Evolutionary conservation across 2,113 vertebrate species (phyloP).

Genomic region (Lepus europaeus): DNA sequence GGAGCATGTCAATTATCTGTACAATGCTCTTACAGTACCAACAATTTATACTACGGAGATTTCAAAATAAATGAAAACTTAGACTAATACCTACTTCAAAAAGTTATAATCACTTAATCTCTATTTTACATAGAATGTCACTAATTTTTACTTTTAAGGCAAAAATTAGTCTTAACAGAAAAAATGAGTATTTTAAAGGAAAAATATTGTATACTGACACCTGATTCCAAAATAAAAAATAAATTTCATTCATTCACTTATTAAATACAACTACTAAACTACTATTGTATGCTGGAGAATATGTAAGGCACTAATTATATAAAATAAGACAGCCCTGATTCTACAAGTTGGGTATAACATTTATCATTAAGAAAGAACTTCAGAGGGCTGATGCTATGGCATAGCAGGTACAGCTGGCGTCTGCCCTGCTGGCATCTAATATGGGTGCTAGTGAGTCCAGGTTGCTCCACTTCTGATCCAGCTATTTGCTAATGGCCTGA

Average conservation of each 20-base stretch:
- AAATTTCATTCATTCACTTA: not conserved
- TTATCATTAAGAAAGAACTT: slow-evolving; percentile 7
- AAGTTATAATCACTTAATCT: not conserved
- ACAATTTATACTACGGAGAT: not conserved
- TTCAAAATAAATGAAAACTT: slow-evolving; percentile 1
- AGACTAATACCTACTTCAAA: slow-evolving; percentile 9
- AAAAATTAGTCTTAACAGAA: not conserved
- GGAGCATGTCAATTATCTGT: not conserved
- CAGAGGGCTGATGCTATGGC: not conserved
- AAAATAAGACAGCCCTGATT: not conserved
- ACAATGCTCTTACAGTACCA: not conserved
- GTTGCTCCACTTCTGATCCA: too few relatives aligned
- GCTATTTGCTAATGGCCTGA: too few relatives aligned
- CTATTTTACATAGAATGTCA: not conserved
- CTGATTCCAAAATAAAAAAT: slow-evolving; percentile 36
- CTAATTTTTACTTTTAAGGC: not conserved
- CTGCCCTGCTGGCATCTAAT: too few relatives aligned
- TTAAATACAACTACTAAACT: not conserved
- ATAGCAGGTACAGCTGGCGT: too few relatives aligned
- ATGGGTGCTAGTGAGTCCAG: too few relatives aligned
- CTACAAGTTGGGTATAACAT: not conserved
- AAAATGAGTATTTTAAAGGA: slow-evolving; percentile 19
- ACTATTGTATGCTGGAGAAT: not conserved
- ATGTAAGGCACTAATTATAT: slow-evolving; percentile 1
- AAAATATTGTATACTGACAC: not conserved